Conservation (phyloP, 2,888 invertebrate genomes). For the Gymnocheta viridis region DNA sequence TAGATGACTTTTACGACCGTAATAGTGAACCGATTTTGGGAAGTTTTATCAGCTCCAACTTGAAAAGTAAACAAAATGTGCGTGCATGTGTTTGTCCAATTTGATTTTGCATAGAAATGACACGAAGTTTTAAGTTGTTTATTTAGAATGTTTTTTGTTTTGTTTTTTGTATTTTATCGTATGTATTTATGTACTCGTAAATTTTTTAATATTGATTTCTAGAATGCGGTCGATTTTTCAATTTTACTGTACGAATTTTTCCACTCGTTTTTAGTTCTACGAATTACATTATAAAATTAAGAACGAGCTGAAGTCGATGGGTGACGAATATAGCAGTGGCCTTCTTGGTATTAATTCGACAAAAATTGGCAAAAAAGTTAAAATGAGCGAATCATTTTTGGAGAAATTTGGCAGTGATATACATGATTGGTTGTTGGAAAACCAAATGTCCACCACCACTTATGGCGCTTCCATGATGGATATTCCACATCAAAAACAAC, state of each 20-base stretch:
- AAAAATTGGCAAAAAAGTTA: slow-evolving; percentile 74
- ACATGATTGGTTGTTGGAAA: slow-evolving; percentile 74
- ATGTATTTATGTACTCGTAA: too few relatives aligned
- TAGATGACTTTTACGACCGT: too few relatives aligned
- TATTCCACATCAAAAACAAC: slow-evolving; percentile 53
- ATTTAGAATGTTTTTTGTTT: too few relatives aligned
- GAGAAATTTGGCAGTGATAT: slow-evolving; percentile 75
- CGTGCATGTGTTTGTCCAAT: too few relatives aligned
- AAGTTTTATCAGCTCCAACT: too few relatives aligned
- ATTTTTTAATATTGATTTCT: too few relatives aligned
- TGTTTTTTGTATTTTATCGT: too few relatives aligned
- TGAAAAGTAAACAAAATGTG: too few relatives aligned
- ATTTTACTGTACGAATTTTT: background rate
- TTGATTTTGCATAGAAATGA: too few relatives aligned
- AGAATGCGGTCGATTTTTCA: too few relatives aligned
- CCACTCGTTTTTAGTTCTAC: slow-evolving; percentile 72
- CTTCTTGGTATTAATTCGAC: slow-evolving; percentile 73
- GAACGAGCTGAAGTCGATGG: slow-evolving; percentile 62
- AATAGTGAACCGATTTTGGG: too few relatives aligned
- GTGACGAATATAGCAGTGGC: slow-evolving; percentile 28
- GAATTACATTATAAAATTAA: slow-evolving; percentile 73
- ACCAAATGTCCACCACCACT: slow-evolving; percentile 54
- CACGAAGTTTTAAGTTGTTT: too few relatives aligned
- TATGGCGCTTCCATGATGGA: slow-evolving; percentile 71
- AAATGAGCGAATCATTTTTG: slow-evolving; percentile 73